A percentile compares a stretch with the other conserved stretches of the same genome.
phyloP scores from a whole-genome alignment of 2,113 vertebrate genomes.

The Penelope pileata region DNA sequence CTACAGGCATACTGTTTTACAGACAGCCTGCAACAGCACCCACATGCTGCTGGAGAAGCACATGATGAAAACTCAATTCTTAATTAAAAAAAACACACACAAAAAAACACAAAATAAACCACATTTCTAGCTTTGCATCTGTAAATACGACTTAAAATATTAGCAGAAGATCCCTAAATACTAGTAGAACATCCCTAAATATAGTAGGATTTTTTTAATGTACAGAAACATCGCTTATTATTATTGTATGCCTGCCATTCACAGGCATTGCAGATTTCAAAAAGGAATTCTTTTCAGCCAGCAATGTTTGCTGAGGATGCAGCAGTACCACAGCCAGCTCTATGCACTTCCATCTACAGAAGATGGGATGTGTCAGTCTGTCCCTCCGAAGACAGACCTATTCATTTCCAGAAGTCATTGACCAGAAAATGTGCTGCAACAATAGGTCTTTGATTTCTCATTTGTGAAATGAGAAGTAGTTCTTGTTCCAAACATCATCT shows the following conservation, averaged over 20 bases:
- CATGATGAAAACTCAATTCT: background rate
- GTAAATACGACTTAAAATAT: background rate
- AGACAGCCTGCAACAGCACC: background rate
- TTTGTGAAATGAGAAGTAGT: background rate
- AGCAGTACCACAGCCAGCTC: background rate
- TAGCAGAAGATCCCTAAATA: too few relatives aligned
- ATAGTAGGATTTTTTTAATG: background rate
- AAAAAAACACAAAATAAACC: too few relatives aligned
- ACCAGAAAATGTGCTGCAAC: background rate
- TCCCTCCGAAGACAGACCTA: background rate
- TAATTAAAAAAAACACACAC: too few relatives aligned
- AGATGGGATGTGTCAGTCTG: background rate
- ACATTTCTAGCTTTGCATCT: background rate
- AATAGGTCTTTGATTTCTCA: background rate
- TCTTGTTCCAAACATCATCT: background rate
- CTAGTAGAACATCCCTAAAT: background rate
- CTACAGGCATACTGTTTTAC: fast-evolving
- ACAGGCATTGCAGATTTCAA: background rate
- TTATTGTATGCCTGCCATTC: background rate
- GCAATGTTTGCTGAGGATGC: background rate
- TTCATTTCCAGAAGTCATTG: background rate
- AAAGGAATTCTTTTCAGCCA: background rate
- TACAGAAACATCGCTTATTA: background rate
- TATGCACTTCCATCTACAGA: background rate
- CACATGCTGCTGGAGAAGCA: background rate